Conservation (phyloP, 2,888 invertebrate genomes). For the Cecidostiba fungosa region DNA sequence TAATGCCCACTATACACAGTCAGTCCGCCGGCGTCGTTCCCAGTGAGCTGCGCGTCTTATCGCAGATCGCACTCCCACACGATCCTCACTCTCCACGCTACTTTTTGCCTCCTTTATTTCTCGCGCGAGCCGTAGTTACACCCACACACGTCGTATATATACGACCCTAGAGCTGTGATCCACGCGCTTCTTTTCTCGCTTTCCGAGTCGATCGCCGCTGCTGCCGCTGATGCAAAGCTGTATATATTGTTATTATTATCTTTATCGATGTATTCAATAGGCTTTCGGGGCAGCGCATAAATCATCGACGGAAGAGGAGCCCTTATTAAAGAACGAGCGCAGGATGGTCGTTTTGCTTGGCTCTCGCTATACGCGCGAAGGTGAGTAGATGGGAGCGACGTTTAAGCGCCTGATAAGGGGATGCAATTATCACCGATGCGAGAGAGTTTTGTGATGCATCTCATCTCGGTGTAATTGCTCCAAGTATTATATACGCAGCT, state of each 20-base stretch:
- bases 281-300: slow-evolving; percentile 42
- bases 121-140: slow-evolving; percentile 48
- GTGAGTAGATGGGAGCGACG: slow-evolving; percentile 35
- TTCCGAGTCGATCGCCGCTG: slow-evolving; percentile 2
- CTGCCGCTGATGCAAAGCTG: neutral
- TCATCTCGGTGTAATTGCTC: neutral
- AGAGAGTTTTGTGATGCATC: slow-evolving; percentile 30
- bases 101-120: slow-evolving; percentile 50
- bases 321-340: slow-evolving; percentile 51
- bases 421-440: slow-evolving; percentile 54
- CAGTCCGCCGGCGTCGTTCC: slow-evolving; percentile 74
- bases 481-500: too few relatives aligned
- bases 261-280: slow-evolving; percentile 54
- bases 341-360: neutral
- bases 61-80: slow-evolving; percentile 73
- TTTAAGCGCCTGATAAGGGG: slow-evolving; percentile 53
- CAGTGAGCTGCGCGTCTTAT: slow-evolving; percentile 75
- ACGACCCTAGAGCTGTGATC: neutral
- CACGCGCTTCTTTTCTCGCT: slow-evolving; percentile 62
- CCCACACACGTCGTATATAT: slow-evolving; percentile 60
- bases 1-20: neutral
- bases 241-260: slow-evolving; percentile 49
- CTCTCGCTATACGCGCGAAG: neutral
- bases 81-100: neutral
- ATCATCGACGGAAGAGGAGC: slow-evolving; percentile 53